These are phyloP conservation scores for Calliopum simillimum DNA, from an alignment of 2,888 invertebrate species.

Conservation along the genomic window DNA sequence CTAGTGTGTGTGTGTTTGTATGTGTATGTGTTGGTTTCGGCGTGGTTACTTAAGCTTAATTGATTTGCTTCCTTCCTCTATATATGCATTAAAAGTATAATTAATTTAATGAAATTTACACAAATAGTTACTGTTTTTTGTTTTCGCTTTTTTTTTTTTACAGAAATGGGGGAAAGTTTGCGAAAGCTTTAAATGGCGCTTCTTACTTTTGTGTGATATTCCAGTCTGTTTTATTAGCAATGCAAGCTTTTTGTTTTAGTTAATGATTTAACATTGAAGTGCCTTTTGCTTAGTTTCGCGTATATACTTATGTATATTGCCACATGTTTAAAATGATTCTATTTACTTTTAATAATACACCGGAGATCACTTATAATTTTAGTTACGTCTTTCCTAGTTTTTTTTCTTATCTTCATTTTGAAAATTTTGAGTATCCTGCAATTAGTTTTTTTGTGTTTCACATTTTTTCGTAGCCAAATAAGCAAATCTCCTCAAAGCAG, in stretches of 20 bases:
- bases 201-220: neutral
- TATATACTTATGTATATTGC: too few relatives aligned
- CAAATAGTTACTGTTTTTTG: slow-evolving; percentile 52
- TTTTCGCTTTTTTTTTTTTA: neutral
- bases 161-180: slow-evolving; percentile 4
- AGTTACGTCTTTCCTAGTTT: slow-evolving; percentile 20
- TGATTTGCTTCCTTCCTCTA: slow-evolving; percentile 48
- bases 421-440: neutral
- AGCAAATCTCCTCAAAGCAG: too few relatives aligned
- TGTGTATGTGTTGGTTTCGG: slow-evolving; percentile 49
- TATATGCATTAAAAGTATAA: slow-evolving; percentile 47
- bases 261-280: too few relatives aligned
- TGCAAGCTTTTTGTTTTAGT: neutral
- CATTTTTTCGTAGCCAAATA: neutral
- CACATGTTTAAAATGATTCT: slow-evolving; percentile 45
- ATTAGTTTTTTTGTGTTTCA: slow-evolving; percentile 7
- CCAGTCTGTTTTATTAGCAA: neutral
- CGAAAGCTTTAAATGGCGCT: neutral
- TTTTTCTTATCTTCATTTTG: slow-evolving; percentile 9
- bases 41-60: slow-evolving; percentile 39
- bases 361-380: slow-evolving; percentile 48
- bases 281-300: slow-evolving; percentile 38
- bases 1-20: slow-evolving; percentile 35
- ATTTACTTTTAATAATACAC: slow-evolving; percentile 36
- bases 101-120: slow-evolving; percentile 54